Evolutionary conservation across 2,113 vertebrate genomes (phyloP).

Genomic region (Sisor rabdophorus): DNA sequence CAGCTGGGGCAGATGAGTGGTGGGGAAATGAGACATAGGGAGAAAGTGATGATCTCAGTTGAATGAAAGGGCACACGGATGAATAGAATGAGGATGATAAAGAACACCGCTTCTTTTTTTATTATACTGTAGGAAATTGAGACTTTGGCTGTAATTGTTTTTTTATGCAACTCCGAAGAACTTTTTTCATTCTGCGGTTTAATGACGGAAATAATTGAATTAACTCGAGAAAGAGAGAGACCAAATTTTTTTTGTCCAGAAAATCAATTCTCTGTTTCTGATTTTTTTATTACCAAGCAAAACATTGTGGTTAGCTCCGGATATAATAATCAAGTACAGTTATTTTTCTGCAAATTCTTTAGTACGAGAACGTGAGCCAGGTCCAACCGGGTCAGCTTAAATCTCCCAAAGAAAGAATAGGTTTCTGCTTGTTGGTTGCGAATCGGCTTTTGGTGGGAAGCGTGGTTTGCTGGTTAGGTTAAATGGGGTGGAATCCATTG

Average conservation of each 20-base stretch:
- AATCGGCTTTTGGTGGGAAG: constrained; percentile 29
- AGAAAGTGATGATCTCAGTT: constrained; percentile 88
- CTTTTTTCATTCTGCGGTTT: not conserved
- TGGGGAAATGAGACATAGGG: constrained; percentile 24
- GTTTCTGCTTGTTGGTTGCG: constrained; percentile 22
- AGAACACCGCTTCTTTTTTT: constrained; percentile 1
- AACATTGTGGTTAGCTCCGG: not conserved
- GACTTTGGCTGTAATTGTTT: not conserved
- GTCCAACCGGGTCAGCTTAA: not conserved
- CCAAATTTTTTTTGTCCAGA: no score
- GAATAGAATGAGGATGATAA: constrained; percentile 59
- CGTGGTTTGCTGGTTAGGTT: constrained; percentile 34
- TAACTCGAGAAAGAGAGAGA: no score
- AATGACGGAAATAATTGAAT: no score
- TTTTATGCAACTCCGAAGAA: not conserved
- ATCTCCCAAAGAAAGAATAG: not conserved
- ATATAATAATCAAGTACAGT: not conserved
- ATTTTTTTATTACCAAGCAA: not conserved
- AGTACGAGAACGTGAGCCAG: not conserved
- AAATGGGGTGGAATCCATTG: constrained; percentile 39
- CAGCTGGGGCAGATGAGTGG: constrained; percentile 62
- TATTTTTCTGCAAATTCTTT: not conserved
- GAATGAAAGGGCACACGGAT: constrained; percentile 87
- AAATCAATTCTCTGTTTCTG: not conserved
- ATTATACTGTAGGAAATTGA: not conserved